Base-by-base conservation (phyloP, 1,140 invertebrate genomes). In the Magallana angulata region DNA sequence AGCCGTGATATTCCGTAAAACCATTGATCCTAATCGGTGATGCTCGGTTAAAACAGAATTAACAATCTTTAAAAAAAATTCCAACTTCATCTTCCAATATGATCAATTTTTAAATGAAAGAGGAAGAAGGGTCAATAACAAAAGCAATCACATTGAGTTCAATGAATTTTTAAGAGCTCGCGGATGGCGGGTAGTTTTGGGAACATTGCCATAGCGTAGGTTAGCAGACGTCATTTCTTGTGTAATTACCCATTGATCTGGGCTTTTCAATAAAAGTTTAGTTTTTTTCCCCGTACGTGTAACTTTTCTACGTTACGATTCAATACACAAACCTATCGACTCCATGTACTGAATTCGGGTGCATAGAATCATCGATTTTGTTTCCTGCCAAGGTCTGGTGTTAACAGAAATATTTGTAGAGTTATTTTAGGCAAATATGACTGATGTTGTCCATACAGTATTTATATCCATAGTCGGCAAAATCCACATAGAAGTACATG, bases 241-340 rank as follows among this genome's bases (percentile, higher is more conserved):
- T 76, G 8, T 76, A 76, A 76, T 76, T 76, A 9, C 9, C 24
- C 18, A 36, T 76, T 30, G 68, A 76, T 76, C 68, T 30, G 68
- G 68, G 68, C 36, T 12, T 76, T 76, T 76, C 68, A 76, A 76
- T 76, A 76, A 76, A 76, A 30, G 18, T 24, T 76, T 71, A 11
- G 18, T 71, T 76, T 76, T 5, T 12, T 76, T 76, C 14, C 2
- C 5, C 14, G 24, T 30, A 76, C 24, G 18, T 30, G 9, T 18
- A 64, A 18, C 60, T 16, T 64, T 64, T 30, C 18, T 76, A 76
- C 36, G 18, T 76, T 11, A 36, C 24, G 36, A 76, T 76, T 24
- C 68, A 76, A 36, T 30, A 76, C 68, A 76, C 68, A 24, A 76
- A 76, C 14, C 9, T 76, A 6, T 12, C 24, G 9, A 30, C 12